These are phyloP conservation scores for Acromyrmex echinatior DNA, from an alignment of 1,140 invertebrate species.

Conservation along the genomic window DNA sequence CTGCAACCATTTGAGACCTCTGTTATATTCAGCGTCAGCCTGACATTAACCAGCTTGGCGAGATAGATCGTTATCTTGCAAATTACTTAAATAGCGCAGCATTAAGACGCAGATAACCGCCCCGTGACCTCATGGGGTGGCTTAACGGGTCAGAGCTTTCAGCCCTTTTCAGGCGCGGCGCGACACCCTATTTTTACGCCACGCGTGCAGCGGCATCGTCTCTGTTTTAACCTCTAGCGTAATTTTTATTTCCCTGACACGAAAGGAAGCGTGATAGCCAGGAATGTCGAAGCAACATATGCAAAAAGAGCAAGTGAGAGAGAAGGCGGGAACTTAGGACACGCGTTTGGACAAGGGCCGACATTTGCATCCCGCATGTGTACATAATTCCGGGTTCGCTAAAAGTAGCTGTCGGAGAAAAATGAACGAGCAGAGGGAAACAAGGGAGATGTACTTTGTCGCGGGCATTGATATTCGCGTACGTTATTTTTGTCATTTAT, in stretches of 20 bases:
- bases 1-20: not conserved
- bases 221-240: conserved; percentile 29
- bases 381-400: conserved; percentile 69
- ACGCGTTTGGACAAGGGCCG: conserved; percentile 37
- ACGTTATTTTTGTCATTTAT: not conserved
- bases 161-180: conserved; percentile 44
- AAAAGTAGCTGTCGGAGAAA: conserved; percentile 44
- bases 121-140: conserved; percentile 39
- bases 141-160: conserved; percentile 61
- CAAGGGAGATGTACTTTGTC: conserved; percentile 15
- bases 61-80: conserved; percentile 53
- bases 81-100: conserved; percentile 59
- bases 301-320: not conserved
- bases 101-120: conserved; percentile 59
- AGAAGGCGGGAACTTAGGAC: not conserved
- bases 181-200: conserved; percentile 56
- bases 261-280: conserved; percentile 41
- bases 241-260: conserved; percentile 54
- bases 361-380: conserved; percentile 69
- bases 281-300: conserved; percentile 68
- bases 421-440: not conserved
- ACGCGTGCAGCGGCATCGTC: not conserved
- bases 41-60: conserved; percentile 34
- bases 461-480: not conserved
- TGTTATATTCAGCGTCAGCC: conserved; percentile 15